Percentiles rank a stretch among this genome's conserved stretches.
These are phyloP conservation scores for Botia almorhae DNA, from an alignment of 2,797 vertebrate species.

Conservation along the genomic window DNA sequence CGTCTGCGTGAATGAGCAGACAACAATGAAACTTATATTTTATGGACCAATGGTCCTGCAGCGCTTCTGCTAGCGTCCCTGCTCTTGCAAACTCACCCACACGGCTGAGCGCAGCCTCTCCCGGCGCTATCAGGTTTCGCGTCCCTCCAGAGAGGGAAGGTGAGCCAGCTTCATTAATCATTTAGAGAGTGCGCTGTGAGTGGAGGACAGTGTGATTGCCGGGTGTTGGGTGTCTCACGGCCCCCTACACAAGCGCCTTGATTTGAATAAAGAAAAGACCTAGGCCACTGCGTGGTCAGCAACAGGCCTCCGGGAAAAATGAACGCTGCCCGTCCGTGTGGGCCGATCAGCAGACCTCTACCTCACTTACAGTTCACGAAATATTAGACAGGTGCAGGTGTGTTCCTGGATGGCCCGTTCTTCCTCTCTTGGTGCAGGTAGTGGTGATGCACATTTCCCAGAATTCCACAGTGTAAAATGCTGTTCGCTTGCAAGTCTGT, in stretches of 20 bases:
- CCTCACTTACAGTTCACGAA: conserved; percentile 45
- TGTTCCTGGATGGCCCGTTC: conserved; percentile 36
- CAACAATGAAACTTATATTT: conserved; percentile 34
- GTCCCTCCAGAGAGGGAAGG: conserved; percentile 64
- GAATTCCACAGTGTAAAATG: conserved; percentile 15
- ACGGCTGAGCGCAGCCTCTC: conserved; percentile 47
- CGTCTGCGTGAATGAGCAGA: background rate
- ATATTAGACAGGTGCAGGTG: conserved; percentile 59
- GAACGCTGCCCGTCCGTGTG: conserved; percentile 38
- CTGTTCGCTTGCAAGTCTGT: background rate
- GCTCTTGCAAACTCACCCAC: conserved; percentile 21
- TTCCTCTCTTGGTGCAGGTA: conserved; percentile 32
- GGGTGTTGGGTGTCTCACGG: conserved; percentile 61
- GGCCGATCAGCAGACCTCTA: conserved; percentile 44
- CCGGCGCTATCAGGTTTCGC: conserved; percentile 60
- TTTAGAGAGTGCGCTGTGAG: conserved; percentile 65
- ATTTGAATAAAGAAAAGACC: conserved; percentile 61
- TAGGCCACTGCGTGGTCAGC: conserved; percentile 53
- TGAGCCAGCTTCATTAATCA: conserved; percentile 65
- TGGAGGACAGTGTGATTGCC: conserved; percentile 64
- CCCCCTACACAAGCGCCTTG: conserved; percentile 62
- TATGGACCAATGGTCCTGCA: conserved; percentile 60
- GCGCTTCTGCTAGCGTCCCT: conserved; percentile 45
- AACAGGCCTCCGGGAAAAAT: conserved; percentile 41
- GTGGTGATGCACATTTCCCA: conserved; percentile 31